Percentiles rank a stretch among this genome's conserved stretches.
Conservation (phyloP, 2,113 vertebrate genomes). For the Calonectris borealis region DNA sequence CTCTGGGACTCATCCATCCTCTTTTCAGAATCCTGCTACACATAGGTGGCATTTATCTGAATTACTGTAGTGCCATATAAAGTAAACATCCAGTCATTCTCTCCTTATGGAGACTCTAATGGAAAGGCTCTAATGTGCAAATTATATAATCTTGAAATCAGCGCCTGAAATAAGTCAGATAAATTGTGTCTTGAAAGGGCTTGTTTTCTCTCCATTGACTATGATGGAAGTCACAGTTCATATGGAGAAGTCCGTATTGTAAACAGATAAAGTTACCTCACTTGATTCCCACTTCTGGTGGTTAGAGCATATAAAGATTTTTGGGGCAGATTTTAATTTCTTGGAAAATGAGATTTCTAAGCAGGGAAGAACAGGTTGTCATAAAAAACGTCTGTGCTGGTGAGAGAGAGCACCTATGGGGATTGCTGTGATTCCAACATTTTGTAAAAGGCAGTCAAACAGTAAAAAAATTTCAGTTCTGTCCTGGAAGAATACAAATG, state of each 20-base stretch:
- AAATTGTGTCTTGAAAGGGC: neutral
- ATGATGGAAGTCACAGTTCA: neutral
- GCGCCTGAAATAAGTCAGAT: neutral
- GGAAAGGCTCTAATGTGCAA: neutral
- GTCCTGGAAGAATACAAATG: neutral
- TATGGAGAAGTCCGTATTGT: neutral
- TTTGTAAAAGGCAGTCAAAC: neutral
- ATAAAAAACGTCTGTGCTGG: neutral
- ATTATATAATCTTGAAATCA: neutral
- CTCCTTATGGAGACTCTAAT: neutral
- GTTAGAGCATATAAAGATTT: neutral
- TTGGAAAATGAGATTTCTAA: neutral
- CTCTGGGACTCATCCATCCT: neutral
- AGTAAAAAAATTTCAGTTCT: neutral
- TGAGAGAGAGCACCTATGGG: neutral
- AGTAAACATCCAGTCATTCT: neutral
- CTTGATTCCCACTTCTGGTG: neutral
- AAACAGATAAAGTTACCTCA: neutral
- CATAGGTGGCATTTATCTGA: neutral
- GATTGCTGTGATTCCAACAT: neutral
- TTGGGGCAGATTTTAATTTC: neutral
- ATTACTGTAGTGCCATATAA: neutral
- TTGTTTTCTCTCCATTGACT: neutral
- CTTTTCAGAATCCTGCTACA: neutral
- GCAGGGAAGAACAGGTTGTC: neutral